Conservation (phyloP, 1,140 invertebrate species). For the Metopolophium dirhodum region DNA sequence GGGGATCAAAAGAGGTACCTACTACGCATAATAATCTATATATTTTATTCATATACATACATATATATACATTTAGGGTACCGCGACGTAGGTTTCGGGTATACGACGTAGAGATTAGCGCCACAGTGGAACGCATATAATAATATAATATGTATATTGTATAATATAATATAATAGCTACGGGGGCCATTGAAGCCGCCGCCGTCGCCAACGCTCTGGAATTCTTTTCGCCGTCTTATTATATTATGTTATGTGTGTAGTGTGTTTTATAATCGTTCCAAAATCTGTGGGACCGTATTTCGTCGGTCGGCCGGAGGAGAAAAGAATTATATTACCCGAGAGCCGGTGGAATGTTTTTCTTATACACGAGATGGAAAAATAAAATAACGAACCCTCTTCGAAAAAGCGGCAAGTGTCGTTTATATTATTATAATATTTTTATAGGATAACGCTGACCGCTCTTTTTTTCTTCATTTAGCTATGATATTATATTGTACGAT, state of each 20-base stretch:
- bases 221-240: background rate
- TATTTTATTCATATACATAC: background rate
- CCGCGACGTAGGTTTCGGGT: background rate
- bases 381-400: background rate
- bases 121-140: background rate
- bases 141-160: background rate
- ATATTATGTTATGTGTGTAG: background rate
- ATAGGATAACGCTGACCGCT: background rate
- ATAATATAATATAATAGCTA: background rate
- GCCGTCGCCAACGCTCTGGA: background rate
- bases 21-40: background rate
- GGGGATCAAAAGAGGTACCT: background rate
- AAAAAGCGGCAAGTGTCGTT: slow-evolving; percentile 1
- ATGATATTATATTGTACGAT: background rate
- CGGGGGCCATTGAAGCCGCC: background rate
- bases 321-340: background rate
- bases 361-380: background rate
- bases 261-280: background rate
- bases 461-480: background rate
- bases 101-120: background rate
- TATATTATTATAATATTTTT: slow-evolving; percentile 8
- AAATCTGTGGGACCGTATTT: background rate
- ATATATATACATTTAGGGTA: background rate
- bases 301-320: background rate
- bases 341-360: slow-evolving; percentile 10